phyloP scores from a whole-genome alignment of 1,140 invertebrate genomes.

The Thaumatotibia leucotreta region DNA sequence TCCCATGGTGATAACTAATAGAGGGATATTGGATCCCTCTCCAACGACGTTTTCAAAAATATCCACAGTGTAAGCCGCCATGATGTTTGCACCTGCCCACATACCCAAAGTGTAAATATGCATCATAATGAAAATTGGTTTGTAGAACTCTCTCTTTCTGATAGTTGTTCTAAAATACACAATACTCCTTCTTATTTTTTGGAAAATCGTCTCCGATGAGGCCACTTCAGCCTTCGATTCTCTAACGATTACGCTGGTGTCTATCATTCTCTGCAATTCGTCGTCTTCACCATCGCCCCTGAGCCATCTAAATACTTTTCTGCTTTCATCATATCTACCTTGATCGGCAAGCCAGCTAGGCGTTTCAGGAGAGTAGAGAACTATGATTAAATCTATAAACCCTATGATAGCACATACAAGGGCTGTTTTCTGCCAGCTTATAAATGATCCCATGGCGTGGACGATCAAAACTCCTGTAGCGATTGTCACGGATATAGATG shows the following conservation, averaged over 20 bases:
- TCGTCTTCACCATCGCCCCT: constrained; percentile 38
- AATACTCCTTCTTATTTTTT: constrained; percentile 26
- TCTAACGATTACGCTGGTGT: constrained; percentile 24
- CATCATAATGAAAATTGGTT: constrained; percentile 47
- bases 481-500: constrained; percentile 34
- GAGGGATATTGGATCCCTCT: constrained; percentile 14
- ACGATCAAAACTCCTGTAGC: constrained; percentile 32
- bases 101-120: constrained; percentile 38
- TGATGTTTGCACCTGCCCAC: constrained; percentile 39
- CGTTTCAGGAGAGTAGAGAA: constrained; percentile 38
- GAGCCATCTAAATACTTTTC: constrained; percentile 36
- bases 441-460: constrained; percentile 35
- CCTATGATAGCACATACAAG: constrained; percentile 28
- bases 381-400: constrained; percentile 32
- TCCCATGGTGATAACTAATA: constrained; percentile 29
- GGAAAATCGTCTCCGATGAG: constrained; percentile 20
- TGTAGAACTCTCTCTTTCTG: constrained; percentile 42
- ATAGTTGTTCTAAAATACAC: constrained; percentile 30
- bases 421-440: constrained; percentile 33
- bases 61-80: constrained; percentile 28
- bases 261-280: constrained; percentile 40
- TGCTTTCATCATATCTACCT: constrained; percentile 34
- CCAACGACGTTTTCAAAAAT: constrained; percentile 25
- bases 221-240: constrained; percentile 27
- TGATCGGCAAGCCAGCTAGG: constrained; percentile 40